A percentile compares a stretch with the other conserved stretches of the same genome.
phyloP scores from a whole-genome alignment of 2,113 vertebrate species.

The Antidorcas marsupialis region DNA sequence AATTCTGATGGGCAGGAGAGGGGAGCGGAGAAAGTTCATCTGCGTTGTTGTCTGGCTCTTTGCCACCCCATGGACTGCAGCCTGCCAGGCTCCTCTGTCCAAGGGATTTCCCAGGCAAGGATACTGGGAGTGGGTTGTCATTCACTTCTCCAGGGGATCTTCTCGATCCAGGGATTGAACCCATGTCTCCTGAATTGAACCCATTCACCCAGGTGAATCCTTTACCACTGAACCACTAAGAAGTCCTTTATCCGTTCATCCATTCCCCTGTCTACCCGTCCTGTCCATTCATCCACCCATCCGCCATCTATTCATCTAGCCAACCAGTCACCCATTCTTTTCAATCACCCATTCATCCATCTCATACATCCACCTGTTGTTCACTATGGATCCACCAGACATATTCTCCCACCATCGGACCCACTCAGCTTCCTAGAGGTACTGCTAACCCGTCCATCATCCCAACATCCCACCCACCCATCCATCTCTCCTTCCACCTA shows the following conservation, averaged over 20 bases:
- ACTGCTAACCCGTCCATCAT: neutral
- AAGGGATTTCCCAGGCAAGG: neutral
- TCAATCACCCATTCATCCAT: neutral
- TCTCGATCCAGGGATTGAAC: neutral
- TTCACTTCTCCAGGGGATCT: neutral
- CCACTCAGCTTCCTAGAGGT: neutral
- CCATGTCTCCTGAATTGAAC: neutral
- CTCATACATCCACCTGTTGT: fast-evolving
- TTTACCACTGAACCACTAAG: neutral
- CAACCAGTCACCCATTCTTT: neutral
- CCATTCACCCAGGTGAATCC: neutral
- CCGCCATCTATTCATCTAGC: neutral
- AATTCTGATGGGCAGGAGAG: neutral
- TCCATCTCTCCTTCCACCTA: too few species aligned
- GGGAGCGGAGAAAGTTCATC: neutral
- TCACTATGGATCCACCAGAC: neutral
- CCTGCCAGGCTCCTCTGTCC: neutral
- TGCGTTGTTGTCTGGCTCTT: too few species aligned
- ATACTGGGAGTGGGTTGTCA: neutral
- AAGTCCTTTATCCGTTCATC: neutral
- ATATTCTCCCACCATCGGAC: neutral
- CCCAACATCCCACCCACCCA: neutral
- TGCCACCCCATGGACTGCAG: neutral
- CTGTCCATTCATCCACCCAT: neutral
- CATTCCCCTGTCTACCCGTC: fast-evolving